Conservation (phyloP, 2,113 vertebrate genomes). For the Platichthys flesus region DNA sequence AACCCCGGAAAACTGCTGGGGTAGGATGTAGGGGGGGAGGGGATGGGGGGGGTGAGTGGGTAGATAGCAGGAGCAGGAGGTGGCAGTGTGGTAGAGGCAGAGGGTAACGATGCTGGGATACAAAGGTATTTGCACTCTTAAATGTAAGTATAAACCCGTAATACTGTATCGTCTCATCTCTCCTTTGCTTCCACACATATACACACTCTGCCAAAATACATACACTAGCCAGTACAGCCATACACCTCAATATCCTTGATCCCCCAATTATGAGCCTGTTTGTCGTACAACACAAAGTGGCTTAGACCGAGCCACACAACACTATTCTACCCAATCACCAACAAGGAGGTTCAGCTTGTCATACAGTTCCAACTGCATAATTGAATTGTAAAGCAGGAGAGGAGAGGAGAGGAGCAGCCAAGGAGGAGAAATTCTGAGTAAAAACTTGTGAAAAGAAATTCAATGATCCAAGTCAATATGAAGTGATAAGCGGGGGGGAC, state of each 20-base stretch:
- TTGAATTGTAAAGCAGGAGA: too few relatives aligned
- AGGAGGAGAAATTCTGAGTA: too few relatives aligned
- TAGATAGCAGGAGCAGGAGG: conserved; percentile 4
- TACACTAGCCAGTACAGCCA: neutral
- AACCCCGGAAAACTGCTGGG: neutral
- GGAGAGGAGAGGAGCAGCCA: too few relatives aligned
- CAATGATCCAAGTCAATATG: too few relatives aligned
- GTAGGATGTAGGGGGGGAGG: neutral
- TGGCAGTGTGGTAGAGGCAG: conserved; percentile 59
- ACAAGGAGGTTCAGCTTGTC: too few relatives aligned
- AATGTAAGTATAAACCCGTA: neutral
- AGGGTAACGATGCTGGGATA: conserved; percentile 16
- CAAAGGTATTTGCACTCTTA: neutral
- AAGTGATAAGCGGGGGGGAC: too few relatives aligned
- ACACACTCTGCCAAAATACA: neutral
- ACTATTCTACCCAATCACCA: neutral
- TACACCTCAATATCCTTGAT: neutral
- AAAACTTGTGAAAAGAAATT: too few relatives aligned
- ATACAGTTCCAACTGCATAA: too few relatives aligned
- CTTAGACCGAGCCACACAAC: neutral
- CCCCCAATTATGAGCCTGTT: too few relatives aligned
- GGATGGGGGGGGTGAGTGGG: neutral
- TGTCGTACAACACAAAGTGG: neutral
- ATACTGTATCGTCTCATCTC: neutral
- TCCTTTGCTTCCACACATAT: neutral